Conservation (phyloP, 2,888 invertebrate genomes). For the Synergus laeviventris region DNA sequence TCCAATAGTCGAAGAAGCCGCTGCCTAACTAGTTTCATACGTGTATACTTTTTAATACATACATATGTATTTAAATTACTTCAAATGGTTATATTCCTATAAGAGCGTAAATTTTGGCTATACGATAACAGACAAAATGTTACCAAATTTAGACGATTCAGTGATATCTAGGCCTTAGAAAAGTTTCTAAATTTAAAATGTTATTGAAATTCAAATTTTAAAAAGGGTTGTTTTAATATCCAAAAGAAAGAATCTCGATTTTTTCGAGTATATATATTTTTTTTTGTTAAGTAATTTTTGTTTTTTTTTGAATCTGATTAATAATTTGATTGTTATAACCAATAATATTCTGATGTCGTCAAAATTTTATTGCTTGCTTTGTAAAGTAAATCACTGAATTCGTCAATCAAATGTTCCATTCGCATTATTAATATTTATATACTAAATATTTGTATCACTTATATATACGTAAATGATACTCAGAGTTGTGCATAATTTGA, state of each 20-base stretch:
- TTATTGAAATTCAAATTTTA: background rate
- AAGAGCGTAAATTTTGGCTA: constrained; percentile 1
- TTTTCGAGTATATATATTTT: background rate
- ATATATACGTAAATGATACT: no score
- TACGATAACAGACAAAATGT: constrained; percentile 3
- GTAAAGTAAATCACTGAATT: constrained; percentile 2
- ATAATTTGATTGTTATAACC: background rate
- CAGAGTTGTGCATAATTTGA: no score
- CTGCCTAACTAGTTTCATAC: constrained; percentile 63
- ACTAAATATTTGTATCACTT: background rate
- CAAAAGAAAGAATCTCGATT: no score
- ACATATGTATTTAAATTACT: constrained; percentile 26
- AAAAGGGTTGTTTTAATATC: no score
- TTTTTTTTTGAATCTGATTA: background rate
- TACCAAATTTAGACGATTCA: constrained; percentile 18
- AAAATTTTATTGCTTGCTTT: background rate
- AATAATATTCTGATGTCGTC: background rate
- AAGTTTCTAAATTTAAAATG: background rate
- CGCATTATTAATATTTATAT: background rate
- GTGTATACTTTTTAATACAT: constrained; percentile 30
- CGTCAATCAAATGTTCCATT: background rate
- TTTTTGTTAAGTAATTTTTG: background rate
- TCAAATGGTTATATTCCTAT: constrained; percentile 15
- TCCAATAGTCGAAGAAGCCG: constrained; percentile 69
- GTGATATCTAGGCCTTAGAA: constrained; percentile 9